Evolutionary conservation across 2,113 vertebrate genomes (phyloP).

Genomic region (Limanda limanda): DNA sequence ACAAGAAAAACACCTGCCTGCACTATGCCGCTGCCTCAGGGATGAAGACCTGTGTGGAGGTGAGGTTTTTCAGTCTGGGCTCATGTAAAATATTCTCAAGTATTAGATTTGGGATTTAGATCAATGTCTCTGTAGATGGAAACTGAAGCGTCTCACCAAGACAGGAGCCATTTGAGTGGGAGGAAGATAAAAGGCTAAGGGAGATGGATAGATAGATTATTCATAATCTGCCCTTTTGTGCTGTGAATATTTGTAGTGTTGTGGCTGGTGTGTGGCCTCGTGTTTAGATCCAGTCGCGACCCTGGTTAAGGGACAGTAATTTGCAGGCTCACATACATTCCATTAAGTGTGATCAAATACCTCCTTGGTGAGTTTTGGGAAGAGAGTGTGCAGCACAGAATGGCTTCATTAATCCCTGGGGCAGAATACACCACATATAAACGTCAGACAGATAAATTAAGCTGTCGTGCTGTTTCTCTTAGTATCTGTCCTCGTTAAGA

Average conservation of each 20-base stretch:
- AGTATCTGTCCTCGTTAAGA: neutral
- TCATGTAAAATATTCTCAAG: slow-evolving; percentile 12
- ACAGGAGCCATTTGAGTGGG: slow-evolving; percentile 7
- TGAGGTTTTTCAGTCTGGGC: slow-evolving; percentile 65
- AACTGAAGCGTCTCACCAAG: neutral
- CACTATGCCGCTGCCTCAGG: slow-evolving; percentile 98
- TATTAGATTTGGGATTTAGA: neutral
- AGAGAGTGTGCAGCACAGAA: neutral
- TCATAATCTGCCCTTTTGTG: slow-evolving; percentile 22
- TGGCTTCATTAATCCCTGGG: slow-evolving; percentile 9
- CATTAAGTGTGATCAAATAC: slow-evolving; percentile 18
- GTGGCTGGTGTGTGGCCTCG: neutral
- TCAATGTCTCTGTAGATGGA: slow-evolving; percentile 17
- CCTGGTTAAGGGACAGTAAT: slow-evolving; percentile 14
- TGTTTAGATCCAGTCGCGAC: neutral
- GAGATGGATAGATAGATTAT: slow-evolving; percentile 12
- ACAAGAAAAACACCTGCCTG: slow-evolving; percentile 95
- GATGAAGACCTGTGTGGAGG: slow-evolving; percentile 98
- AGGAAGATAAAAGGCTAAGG: slow-evolving; percentile 20
- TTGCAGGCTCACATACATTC: neutral
- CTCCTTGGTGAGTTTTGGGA: neutral
- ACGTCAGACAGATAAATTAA: neutral
- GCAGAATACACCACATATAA: slow-evolving; percentile 2
- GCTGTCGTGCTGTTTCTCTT: neutral
- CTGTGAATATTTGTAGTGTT: slow-evolving; percentile 11